Conservation (phyloP, 2,113 vertebrate genomes). For the Eurypyga helias region DNA sequence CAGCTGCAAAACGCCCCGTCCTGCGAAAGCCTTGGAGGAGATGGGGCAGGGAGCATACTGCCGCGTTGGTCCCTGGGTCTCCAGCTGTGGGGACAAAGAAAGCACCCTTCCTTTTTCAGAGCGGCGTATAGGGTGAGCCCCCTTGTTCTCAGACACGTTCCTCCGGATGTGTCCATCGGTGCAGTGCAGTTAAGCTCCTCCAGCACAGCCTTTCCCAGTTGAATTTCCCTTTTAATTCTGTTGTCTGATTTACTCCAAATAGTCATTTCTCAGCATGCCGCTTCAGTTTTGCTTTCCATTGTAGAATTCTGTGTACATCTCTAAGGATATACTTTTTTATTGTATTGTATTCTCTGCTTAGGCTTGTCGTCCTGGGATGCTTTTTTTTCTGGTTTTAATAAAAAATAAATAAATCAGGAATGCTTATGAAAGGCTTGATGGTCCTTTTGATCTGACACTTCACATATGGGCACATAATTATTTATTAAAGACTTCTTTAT, state of each 20-base stretch:
- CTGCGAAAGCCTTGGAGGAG: background rate
- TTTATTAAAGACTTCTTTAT: conserved; percentile 63
- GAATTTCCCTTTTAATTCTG: rapidly evolving
- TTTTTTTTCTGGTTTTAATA: conserved; percentile 35
- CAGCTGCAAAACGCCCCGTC: background rate
- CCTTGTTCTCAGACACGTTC: background rate
- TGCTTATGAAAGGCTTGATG: conserved; percentile 15
- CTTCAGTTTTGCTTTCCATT: background rate
- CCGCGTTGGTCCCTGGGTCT: background rate
- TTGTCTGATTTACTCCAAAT: background rate
- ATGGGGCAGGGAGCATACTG: background rate
- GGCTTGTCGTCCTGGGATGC: background rate
- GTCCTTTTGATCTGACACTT: conserved; percentile 65
- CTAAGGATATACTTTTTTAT: background rate
- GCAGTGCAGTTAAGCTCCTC: background rate
- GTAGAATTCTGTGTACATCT: background rate
- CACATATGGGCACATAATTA: conserved; percentile 39
- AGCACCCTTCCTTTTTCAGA: background rate
- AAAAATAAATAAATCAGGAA: conserved; percentile 52
- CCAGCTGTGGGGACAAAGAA: background rate
- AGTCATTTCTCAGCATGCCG: background rate
- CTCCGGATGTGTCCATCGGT: rapidly evolving
- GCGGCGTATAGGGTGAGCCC: background rate
- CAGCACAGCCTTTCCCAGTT: background rate
- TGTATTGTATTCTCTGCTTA: background rate